phyloP scores from a whole-genome alignment of 2,797 vertebrate species.

The Enteromius viviparus region DNA sequence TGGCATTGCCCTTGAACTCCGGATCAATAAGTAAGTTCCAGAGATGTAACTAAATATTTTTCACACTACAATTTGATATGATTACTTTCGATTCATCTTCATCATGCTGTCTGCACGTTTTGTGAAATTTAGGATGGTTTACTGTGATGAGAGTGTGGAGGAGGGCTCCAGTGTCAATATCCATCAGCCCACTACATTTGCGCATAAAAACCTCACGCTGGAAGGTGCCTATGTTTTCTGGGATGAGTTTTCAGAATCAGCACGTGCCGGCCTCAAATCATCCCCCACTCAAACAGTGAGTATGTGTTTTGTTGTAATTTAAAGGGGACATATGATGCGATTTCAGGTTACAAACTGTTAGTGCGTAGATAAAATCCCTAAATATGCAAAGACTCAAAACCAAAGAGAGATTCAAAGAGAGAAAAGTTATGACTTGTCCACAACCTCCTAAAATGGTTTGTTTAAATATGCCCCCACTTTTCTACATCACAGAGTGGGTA shows the following conservation, averaged over 20 bases:
- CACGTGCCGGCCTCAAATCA: slow-evolving; percentile 86
- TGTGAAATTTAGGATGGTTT: slow-evolving; percentile 82
- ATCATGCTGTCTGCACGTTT: slow-evolving; percentile 1
- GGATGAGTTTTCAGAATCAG: slow-evolving; percentile 93
- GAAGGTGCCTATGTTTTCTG: slow-evolving; percentile 91
- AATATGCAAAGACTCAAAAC: too few relatives aligned
- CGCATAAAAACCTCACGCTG: slow-evolving; percentile 92
- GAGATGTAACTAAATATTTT: not conserved
- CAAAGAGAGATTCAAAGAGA: too few relatives aligned
- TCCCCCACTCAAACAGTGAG: slow-evolving; percentile 87
- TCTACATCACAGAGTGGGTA: too few relatives aligned
- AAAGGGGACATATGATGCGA: not conserved
- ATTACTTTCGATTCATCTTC: not conserved
- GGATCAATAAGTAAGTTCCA: slow-evolving; percentile 87
- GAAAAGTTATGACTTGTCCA: too few relatives aligned
- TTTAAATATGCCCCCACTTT: too few relatives aligned
- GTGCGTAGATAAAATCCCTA: too few relatives aligned
- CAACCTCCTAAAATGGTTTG: too few relatives aligned
- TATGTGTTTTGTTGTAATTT: slow-evolving; percentile 13
- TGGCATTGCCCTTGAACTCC: slow-evolving; percentile 93
- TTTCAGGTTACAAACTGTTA: too few relatives aligned
- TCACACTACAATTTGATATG: not conserved
- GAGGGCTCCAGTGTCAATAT: slow-evolving; percentile 90
- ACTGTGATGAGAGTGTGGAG: slow-evolving; percentile 92
- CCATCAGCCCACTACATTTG: slow-evolving; percentile 93